phyloP scores from a whole-genome alignment of 1,140 invertebrate species.

The Leptinotarsa undecemlineata region DNA sequence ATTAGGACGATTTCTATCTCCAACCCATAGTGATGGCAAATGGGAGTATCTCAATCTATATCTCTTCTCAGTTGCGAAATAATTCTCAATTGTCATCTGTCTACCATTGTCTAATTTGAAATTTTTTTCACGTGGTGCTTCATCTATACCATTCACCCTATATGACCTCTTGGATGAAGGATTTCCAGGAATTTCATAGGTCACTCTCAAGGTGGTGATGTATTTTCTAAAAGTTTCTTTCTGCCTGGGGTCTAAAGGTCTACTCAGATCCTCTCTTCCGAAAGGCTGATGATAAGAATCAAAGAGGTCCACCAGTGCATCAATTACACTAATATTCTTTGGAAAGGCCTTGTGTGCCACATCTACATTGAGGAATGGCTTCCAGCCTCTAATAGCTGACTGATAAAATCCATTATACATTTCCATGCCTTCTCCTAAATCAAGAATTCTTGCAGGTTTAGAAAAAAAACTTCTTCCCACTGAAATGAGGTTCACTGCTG shows the following conservation, averaged over 20 bases:
- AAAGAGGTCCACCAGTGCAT: constrained; percentile 51
- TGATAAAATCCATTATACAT: constrained; percentile 76
- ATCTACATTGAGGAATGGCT: constrained; percentile 76
- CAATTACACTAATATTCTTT: constrained; percentile 49
- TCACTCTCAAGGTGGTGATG: constrained; percentile 47
- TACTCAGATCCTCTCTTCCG: background rate
- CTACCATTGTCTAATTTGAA: constrained; percentile 54
- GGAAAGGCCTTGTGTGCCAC: constrained; percentile 66
- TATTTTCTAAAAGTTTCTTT: constrained; percentile 30
- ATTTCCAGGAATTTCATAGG: constrained; percentile 58
- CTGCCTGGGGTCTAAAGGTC: background rate
- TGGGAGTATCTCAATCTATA: constrained; percentile 60
- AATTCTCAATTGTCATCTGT: constrained; percentile 58
- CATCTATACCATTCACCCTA: constrained; percentile 59
- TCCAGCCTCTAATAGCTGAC: constrained; percentile 72
- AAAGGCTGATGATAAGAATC: background rate
- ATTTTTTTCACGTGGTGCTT: constrained; percentile 44
- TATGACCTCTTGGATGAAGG: constrained; percentile 56
- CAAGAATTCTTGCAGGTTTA: constrained; percentile 42
- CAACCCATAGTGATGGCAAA: constrained; percentile 67
- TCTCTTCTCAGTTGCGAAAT: constrained; percentile 57
- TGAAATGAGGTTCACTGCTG: constrained; percentile 53
- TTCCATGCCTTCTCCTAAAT: constrained; percentile 60
- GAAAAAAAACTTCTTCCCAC: constrained; percentile 56
- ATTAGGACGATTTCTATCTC: constrained; percentile 54